These are phyloP conservation scores for Macropis europaea DNA, from an alignment of 2,888 invertebrate species.

Conservation along the genomic window DNA sequence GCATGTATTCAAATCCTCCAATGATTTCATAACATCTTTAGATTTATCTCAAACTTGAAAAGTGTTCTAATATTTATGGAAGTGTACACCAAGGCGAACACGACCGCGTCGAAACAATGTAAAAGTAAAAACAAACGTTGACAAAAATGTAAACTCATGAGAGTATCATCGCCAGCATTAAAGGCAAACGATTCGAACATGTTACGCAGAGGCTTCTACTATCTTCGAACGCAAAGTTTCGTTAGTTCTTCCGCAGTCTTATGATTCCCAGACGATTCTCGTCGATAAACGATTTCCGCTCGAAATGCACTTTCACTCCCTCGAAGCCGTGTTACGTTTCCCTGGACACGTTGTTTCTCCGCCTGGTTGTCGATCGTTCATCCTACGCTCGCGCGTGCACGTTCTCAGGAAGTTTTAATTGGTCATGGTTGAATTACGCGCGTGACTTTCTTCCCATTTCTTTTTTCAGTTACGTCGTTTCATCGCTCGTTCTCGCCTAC, in stretches of 20 bases:
- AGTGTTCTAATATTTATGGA: too few relatives aligned
- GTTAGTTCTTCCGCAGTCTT: constrained; percentile 62
- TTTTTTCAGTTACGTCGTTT: constrained; percentile 7
- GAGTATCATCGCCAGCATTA: too few relatives aligned
- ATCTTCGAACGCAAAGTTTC: constrained; percentile 19
- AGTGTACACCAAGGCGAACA: constrained; percentile 68
- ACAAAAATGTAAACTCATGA: too few relatives aligned
- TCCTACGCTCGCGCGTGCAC: constrained; percentile 10
- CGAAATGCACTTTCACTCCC: constrained; percentile 35
- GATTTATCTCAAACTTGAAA: too few relatives aligned
- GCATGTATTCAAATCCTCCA: too few relatives aligned
- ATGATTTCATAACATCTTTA: too few relatives aligned
- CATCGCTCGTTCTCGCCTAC: constrained; percentile 31
- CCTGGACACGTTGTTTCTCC: constrained; percentile 2
- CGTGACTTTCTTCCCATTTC: constrained; percentile 33
- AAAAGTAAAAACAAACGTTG: constrained; percentile 18
- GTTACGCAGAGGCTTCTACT: too few relatives aligned
- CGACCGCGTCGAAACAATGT: constrained; percentile 44
- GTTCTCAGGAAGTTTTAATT: constrained; percentile 54
- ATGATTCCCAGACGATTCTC: constrained; percentile 46
- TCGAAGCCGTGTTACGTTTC: constrained; percentile 35
- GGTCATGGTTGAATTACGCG: constrained; percentile 60
- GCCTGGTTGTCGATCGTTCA: constrained; percentile 4
- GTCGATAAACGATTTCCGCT: constrained; percentile 19
- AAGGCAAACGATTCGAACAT: not conserved